Conservation (phyloP, 2,888 invertebrate species). For the Myopa testacea region DNA sequence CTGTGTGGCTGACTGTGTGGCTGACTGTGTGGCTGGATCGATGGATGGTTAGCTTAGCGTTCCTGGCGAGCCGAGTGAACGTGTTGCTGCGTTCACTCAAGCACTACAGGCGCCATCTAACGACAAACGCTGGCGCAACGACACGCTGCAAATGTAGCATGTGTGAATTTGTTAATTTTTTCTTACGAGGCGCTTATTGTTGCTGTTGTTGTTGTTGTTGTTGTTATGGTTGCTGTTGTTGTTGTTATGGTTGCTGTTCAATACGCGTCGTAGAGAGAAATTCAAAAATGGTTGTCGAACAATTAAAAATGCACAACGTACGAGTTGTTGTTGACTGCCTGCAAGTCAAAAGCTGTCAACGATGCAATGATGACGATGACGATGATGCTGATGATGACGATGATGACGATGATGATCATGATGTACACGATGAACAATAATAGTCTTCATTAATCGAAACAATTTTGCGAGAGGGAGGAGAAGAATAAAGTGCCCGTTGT, state of each 20-base stretch:
- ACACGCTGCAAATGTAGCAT: not conserved
- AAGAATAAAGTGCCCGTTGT: too few species aligned
- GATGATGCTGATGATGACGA: not conserved
- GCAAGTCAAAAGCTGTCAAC: conserved; percentile 23
- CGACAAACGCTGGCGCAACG: conserved; percentile 20
- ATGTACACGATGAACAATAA: too few species aligned
- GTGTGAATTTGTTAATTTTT: conserved; percentile 33
- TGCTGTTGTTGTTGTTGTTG: conserved; percentile 15
- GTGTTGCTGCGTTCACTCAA: conserved; percentile 26
- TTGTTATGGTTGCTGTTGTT: conserved; percentile 1
- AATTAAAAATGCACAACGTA: conserved; percentile 31
- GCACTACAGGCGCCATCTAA: conserved; percentile 34
- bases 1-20: not conserved
- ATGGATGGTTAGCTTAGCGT: not conserved
- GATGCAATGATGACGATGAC: not conserved
- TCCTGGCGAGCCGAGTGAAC: conserved; percentile 21
- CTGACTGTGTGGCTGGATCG: not conserved
- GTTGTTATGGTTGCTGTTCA: not conserved
- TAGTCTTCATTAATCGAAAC: too few species aligned
- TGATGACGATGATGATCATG: too few species aligned
- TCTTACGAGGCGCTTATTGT: not conserved
- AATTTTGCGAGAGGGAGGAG: too few species aligned
- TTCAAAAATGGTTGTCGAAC: conserved; percentile 5
- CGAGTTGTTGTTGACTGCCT: conserved; percentile 1
- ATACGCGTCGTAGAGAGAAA: not conserved